These are phyloP conservation scores for Pseudonaja textilis DNA, from an alignment of 2,113 vertebrate species.

Conservation along the genomic window DNA sequence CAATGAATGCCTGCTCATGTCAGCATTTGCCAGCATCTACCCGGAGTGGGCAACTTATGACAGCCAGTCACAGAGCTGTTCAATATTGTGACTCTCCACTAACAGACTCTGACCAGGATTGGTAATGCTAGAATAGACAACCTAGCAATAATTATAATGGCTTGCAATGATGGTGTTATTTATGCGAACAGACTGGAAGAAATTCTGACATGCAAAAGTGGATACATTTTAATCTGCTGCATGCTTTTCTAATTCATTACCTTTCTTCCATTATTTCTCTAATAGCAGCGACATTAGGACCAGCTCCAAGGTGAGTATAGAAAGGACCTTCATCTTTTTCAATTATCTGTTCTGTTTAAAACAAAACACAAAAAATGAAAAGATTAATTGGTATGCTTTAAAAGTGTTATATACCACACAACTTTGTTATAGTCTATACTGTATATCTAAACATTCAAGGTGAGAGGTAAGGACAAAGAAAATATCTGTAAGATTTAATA, in stretches of 20 bases:
- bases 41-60: constrained; percentile 60
- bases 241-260: constrained; percentile 78
- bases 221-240: constrained; percentile 70
- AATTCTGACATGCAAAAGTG: constrained; percentile 70
- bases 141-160: constrained; percentile 68
- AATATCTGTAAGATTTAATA: not conserved
- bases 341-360: constrained; percentile 93
- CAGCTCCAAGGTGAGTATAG: constrained; percentile 97
- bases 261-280: constrained; percentile 94
- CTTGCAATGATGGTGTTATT: constrained; percentile 71
- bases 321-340: constrained; percentile 99
- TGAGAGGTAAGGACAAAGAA: not conserved
- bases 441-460: not conserved
- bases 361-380: constrained; percentile 66
- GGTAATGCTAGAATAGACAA: constrained; percentile 64
- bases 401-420: not conserved
- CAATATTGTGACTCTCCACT: constrained; percentile 72
- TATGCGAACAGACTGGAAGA: constrained; percentile 66
- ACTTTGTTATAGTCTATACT: not conserved
- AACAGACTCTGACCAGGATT: constrained; percentile 62
- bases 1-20: constrained; percentile 51
- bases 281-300: constrained; percentile 89
- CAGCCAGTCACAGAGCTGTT: constrained; percentile 65
- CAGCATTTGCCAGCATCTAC: constrained; percentile 61
- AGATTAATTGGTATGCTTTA: constrained; percentile 65